Conservation (phyloP, 2,113 vertebrate species). For the Cinclus mexicanus region DNA sequence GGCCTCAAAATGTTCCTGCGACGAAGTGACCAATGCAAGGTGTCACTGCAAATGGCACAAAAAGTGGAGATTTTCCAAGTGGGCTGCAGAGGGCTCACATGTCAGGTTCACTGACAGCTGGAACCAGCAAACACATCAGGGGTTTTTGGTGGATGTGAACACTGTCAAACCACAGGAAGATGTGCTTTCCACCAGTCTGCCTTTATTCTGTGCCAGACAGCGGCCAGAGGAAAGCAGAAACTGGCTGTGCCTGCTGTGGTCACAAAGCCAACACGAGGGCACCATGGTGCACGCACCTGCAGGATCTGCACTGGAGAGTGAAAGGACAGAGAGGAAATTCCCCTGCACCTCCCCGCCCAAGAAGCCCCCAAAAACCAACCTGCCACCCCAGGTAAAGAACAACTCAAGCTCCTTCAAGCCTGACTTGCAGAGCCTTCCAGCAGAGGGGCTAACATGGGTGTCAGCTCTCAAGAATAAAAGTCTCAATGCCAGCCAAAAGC, state of each 20-base stretch:
- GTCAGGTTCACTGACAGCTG: not conserved
- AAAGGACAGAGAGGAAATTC: not conserved
- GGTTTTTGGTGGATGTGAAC: not conserved
- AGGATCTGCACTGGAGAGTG: fast-evolving
- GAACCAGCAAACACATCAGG: not conserved
- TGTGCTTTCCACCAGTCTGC: not conserved
- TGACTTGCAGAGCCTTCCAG: not conserved
- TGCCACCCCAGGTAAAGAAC: not conserved
- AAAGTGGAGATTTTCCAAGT: not conserved
- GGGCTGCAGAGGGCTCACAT: fast-evolving
- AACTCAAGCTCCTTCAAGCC: not conserved
- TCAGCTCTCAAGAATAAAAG: not conserved
- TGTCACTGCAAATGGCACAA: fast-evolving
- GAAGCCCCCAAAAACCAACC: not conserved
- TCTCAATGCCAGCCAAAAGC: not conserved
- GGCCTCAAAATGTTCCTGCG: not conserved
- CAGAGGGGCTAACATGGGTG: not conserved
- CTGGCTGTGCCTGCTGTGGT: fast-evolving
- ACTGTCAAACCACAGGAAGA: not conserved
- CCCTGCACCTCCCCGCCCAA: not conserved
- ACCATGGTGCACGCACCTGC: fast-evolving
- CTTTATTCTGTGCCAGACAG: not conserved
- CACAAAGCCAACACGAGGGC: fast-evolving
- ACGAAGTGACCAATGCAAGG: not conserved
- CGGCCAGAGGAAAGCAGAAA: not conserved